Evolutionary conservation across 2,888 invertebrate genomes (phyloP).

Genomic region (Andricus quercusramuli): DNA sequence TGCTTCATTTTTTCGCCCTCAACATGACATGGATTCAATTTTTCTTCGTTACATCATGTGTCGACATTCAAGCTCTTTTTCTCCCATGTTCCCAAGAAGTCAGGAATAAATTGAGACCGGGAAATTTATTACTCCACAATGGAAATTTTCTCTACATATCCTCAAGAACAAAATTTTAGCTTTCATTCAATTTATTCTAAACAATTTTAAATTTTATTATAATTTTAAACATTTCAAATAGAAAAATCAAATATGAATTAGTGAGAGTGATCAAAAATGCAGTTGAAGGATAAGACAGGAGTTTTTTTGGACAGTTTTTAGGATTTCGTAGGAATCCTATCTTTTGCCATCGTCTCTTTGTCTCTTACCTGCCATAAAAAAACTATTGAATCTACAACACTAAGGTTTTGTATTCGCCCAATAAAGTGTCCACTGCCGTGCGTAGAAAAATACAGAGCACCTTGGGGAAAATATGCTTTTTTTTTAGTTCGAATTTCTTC

Average conservation of each 20-base stretch:
- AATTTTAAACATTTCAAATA: background rate
- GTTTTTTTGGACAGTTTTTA: too few relatives aligned
- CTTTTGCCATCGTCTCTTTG: too few relatives aligned
- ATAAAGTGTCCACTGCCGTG: too few relatives aligned
- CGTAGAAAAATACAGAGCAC: too few relatives aligned
- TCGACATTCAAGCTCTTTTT: conserved; percentile 17
- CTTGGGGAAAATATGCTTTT: too few relatives aligned
- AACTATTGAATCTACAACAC: too few relatives aligned
- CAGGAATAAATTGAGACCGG: conserved; percentile 25
- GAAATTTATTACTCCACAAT: conserved; percentile 34
- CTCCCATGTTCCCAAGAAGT: conserved; percentile 18
- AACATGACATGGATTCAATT: conserved; percentile 21
- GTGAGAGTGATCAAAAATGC: background rate
- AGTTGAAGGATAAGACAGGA: background rate
- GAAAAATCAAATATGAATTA: background rate
- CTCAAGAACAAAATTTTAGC: background rate
- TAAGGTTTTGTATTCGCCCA: too few relatives aligned
- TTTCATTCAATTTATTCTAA: background rate
- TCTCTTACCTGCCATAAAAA: too few relatives aligned
- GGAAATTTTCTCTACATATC: background rate
- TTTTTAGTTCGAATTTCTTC: too few relatives aligned
- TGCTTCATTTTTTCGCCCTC: background rate
- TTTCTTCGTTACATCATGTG: conserved; percentile 33
- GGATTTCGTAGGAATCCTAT: too few relatives aligned
- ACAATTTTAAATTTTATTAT: too few relatives aligned